A percentile compares a stretch with the other conserved stretches of the same genome.
Conservation (phyloP, 2,113 vertebrate species). For the Vanacampus margaritifer region DNA sequence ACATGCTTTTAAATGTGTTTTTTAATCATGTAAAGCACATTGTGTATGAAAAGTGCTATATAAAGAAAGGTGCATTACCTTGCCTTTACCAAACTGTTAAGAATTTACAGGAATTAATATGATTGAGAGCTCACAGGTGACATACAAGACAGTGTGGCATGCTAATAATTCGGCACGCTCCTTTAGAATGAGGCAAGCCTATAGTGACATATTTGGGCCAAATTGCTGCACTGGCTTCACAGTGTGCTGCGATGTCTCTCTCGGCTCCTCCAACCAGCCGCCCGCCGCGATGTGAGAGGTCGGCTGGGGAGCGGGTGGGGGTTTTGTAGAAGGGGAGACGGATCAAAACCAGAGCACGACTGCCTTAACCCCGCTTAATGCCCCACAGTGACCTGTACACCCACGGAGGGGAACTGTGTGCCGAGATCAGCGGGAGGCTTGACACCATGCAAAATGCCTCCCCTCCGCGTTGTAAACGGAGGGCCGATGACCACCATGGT, state of each 20-base stretch:
- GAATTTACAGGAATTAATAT: background rate
- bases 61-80: too few relatives aligned
- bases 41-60: too few relatives aligned
- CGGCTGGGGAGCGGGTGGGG: slow-evolving; percentile 62
- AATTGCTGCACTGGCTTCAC: slow-evolving; percentile 23
- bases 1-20: too few relatives aligned
- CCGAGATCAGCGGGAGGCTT: slow-evolving; percentile 38
- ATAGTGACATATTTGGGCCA: slow-evolving; percentile 11
- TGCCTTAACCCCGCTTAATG: slow-evolving; percentile 45
- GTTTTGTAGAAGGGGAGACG: slow-evolving; percentile 54
- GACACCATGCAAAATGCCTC: slow-evolving; percentile 42
- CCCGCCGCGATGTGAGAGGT: slow-evolving; percentile 40
- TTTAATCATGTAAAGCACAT: too few relatives aligned
- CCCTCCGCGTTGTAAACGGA: slow-evolving; percentile 28
- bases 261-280: slow-evolving; percentile 47
- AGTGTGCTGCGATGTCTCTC: slow-evolving; percentile 51
- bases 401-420: slow-evolving; percentile 45
- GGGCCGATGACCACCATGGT: slow-evolving; percentile 47
- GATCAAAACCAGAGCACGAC: slow-evolving; percentile 64
- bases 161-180: slow-evolving; percentile 12
- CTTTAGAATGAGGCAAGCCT: slow-evolving; percentile 4
- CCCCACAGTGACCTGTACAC: slow-evolving; percentile 30
- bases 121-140: background rate
- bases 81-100: background rate
- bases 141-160: slow-evolving; percentile 4